phyloP scores from a whole-genome alignment of 2,797 vertebrate species.

The Salmo trutta region DNA sequence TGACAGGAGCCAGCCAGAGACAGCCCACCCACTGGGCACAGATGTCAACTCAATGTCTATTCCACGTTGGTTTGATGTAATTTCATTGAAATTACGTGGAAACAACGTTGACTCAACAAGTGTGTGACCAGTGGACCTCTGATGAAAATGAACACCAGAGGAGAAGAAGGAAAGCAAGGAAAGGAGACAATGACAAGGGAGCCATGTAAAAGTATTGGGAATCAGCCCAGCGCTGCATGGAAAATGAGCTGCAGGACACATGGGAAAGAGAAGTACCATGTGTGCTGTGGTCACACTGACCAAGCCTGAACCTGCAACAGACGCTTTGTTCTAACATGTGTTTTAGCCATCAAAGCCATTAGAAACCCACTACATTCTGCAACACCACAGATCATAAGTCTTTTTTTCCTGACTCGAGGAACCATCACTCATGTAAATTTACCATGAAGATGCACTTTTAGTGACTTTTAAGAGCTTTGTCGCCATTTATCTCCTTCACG shows the following conservation, averaged over 20 bases:
- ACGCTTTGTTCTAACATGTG: slow-evolving; percentile 67
- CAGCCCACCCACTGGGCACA: no score
- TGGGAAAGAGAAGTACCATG: slow-evolving; percentile 44
- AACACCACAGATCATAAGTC: slow-evolving; percentile 62
- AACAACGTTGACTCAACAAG: no score
- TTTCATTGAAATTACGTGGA: no score
- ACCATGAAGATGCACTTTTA: slow-evolving; percentile 57
- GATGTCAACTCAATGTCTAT: no score
- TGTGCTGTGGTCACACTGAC: slow-evolving; percentile 51
- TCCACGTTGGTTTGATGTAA: no score
- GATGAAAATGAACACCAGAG: not conserved
- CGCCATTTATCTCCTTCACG: slow-evolving; percentile 44
- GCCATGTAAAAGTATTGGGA: slow-evolving; percentile 27
- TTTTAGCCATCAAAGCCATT: slow-evolving; percentile 76
- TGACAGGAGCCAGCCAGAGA: no score
- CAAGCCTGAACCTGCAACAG: slow-evolving; percentile 46
- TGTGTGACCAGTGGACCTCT: not conserved
- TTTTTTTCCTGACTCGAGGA: slow-evolving; percentile 48
- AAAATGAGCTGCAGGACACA: slow-evolving; percentile 25
- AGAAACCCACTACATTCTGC: slow-evolving; percentile 72
- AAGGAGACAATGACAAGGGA: not conserved
- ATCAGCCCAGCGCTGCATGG: slow-evolving; percentile 16
- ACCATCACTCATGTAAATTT: slow-evolving; percentile 71
- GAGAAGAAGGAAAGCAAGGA: slow-evolving; percentile 22
- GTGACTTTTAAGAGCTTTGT: slow-evolving; percentile 46